A percentile compares a stretch with the other conserved stretches of the same genome.
Conservation (phyloP, 2,113 vertebrate genomes). For the Pyrgilauda ruficollis region DNA sequence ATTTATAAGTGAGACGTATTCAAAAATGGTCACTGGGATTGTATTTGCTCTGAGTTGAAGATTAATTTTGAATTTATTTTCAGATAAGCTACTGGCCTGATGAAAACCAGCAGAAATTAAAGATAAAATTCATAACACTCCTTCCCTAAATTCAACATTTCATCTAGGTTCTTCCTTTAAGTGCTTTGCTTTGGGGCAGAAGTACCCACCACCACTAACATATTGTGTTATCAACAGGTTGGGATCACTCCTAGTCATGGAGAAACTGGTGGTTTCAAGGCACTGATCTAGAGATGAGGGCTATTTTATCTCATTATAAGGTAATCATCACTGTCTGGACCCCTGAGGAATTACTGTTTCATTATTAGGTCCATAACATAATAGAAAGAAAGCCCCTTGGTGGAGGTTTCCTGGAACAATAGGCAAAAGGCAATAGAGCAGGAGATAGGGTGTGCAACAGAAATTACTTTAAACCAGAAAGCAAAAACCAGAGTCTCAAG, state of each 20-base stretch:
- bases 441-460: background rate
- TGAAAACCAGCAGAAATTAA: background rate
- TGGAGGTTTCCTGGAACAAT: background rate
- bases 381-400: background rate
- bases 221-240: background rate
- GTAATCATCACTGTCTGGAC: background rate
- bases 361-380: background rate
- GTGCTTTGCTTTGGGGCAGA: background rate
- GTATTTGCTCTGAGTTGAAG: background rate
- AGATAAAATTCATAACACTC: background rate
- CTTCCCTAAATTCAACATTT: background rate
- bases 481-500: background rate
- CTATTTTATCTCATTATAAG: constrained; percentile 2
- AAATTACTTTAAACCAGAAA: background rate
- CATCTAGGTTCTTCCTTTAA: background rate
- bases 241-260: background rate
- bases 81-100: background rate
- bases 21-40: background rate
- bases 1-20: background rate
- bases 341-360: background rate
- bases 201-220: background rate
- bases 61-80: background rate
- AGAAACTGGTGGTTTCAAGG: background rate
- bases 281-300: background rate
- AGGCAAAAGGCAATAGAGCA: background rate